These are phyloP conservation scores for Enteromius mattozi DNA, from an alignment of 2,797 vertebrate species.

Conservation along the genomic window DNA sequence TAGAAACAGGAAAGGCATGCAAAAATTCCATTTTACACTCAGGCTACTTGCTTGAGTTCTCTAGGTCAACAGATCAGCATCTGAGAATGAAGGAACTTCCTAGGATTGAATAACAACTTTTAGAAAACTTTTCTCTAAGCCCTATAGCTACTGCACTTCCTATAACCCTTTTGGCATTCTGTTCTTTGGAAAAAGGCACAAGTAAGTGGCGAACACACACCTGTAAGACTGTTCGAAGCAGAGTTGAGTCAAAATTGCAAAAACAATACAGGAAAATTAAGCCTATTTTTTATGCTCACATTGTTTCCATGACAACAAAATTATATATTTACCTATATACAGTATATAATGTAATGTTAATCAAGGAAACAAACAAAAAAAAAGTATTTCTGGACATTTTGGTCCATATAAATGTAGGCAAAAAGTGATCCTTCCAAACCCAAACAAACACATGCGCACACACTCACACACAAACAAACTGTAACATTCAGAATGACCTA, in stretches of 20 bases:
- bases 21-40: neutral
- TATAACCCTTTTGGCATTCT: neutral
- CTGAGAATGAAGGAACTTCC: neutral
- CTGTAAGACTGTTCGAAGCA: neutral
- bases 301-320: neutral
- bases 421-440: neutral
- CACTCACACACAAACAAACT: neutral
- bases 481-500: neutral
- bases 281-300: neutral
- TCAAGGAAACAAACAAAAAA: neutral
- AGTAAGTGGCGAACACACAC: neutral
- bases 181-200: neutral
- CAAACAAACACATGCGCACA: neutral
- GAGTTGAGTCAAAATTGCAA: neutral
- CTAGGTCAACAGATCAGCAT: constrained; percentile 3
- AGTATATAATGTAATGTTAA: neutral
- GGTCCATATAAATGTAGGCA: neutral
- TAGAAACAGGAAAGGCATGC: neutral
- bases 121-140: neutral
- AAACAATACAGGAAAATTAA: neutral
- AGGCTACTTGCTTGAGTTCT: neutral
- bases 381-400: neutral
- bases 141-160: neutral
- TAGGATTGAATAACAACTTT: neutral
- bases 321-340: too few relatives aligned